These are phyloP conservation scores for Tupaia chinensis DNA, from an alignment of 2,113 vertebrate species.

Conservation along the genomic window DNA sequence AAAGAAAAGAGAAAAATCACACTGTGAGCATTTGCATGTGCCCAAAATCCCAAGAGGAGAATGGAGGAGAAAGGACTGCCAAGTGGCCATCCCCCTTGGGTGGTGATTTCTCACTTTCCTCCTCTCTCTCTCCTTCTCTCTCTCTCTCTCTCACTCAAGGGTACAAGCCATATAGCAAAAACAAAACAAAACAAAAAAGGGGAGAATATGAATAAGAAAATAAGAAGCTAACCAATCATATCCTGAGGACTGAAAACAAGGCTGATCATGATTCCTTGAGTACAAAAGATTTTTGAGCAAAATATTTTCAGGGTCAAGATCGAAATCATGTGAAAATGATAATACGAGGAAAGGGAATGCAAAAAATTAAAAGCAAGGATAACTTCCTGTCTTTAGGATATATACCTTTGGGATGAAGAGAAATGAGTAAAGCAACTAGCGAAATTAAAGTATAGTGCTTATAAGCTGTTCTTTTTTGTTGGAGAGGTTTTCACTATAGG, in stretches of 20 bases:
- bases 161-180: too few relatives aligned
- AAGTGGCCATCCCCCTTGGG: too few relatives aligned
- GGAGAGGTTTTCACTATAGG: too few relatives aligned
- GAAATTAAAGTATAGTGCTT: neutral
- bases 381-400: conserved; percentile 15
- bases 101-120: too few relatives aligned
- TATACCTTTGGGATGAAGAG: neutral
- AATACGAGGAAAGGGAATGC: neutral
- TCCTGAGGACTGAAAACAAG: conserved; percentile 43
- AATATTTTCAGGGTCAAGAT: conserved; percentile 32
- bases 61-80: too few relatives aligned
- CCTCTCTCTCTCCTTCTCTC: too few relatives aligned
- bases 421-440: neutral
- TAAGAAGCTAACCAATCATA: conserved; percentile 55
- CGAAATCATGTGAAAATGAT: conserved; percentile 48
- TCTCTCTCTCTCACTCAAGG: too few relatives aligned
- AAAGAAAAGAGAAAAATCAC: too few relatives aligned
- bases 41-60: too few relatives aligned
- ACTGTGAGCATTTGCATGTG: too few relatives aligned
- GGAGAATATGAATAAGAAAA: conserved; percentile 49
- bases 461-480: neutral
- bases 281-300: conserved; percentile 47
- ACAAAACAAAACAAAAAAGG: neutral
- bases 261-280: conserved; percentile 54
- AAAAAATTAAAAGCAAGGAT: neutral